Evolutionary conservation across 2,797 vertebrate species (phyloP).

Genomic region (Podarcis siculus): DNA sequence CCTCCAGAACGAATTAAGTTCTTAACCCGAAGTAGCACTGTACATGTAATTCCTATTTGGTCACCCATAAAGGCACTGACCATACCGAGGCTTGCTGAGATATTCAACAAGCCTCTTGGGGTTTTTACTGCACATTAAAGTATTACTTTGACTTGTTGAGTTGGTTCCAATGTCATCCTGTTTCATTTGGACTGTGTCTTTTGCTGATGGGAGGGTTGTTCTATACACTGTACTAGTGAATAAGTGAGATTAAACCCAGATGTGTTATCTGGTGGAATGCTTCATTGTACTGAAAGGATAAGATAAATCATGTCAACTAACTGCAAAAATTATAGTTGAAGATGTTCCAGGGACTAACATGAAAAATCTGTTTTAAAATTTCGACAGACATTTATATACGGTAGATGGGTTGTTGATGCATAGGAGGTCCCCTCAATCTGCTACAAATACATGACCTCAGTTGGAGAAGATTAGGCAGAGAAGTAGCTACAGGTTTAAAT

Average conservation of each 20-base stretch:
- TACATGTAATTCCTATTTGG: too few species aligned
- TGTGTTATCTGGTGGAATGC: background rate
- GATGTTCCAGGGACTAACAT: background rate
- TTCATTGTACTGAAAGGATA: background rate
- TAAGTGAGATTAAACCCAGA: too few species aligned
- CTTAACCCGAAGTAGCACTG: too few species aligned
- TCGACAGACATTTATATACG: background rate
- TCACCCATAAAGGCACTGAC: too few species aligned
- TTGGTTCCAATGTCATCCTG: background rate
- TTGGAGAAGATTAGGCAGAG: background rate
- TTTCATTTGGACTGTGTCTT: too few species aligned
- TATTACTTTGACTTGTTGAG: background rate
- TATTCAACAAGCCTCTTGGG: too few species aligned
- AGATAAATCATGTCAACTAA: background rate
- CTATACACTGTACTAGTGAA: background rate
- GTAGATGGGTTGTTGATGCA: background rate
- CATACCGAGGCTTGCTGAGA: too few species aligned
- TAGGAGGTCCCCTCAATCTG: background rate
- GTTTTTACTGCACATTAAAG: background rate
- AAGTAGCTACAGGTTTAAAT: background rate
- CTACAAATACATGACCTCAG: background rate
- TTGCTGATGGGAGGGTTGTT: background rate
- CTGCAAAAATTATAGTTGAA: background rate
- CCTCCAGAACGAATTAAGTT: too few species aligned
- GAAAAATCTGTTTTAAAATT: slow-evolving; percentile 2